phyloP scores from a whole-genome alignment of 2,113 vertebrate genomes.

The Crocuta crocuta region DNA sequence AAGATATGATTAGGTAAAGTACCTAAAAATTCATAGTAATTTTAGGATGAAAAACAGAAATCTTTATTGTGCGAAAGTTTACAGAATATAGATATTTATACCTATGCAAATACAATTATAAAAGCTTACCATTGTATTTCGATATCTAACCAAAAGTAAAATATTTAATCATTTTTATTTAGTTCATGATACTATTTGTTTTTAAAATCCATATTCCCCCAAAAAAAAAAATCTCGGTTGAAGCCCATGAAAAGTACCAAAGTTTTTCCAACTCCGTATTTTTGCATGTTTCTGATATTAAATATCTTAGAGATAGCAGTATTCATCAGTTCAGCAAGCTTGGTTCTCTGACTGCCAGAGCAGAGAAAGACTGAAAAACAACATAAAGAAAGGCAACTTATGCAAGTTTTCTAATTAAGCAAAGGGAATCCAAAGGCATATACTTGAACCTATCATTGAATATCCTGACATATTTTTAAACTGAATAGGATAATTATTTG shows the following conservation, averaged over 20 bases:
- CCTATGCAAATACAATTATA: not conserved
- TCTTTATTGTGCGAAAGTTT: not conserved
- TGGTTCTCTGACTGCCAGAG: conserved; percentile 58
- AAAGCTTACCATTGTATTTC: not conserved
- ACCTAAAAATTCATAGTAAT: not conserved
- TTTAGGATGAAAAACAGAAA: not conserved
- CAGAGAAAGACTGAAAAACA: conserved; percentile 57
- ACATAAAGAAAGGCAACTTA: conserved; percentile 63
- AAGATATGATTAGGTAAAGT: not conserved
- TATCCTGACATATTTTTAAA: conserved; percentile 65
- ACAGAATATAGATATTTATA: not conserved
- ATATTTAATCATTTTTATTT: conserved; percentile 36
- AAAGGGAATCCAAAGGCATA: conserved; percentile 77
- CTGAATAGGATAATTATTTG: conserved; percentile 71
- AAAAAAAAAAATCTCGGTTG: not conserved
- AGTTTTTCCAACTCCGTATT: conserved; percentile 50
- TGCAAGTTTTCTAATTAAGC: conserved; percentile 81
- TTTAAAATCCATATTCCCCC: conserved; percentile 20
- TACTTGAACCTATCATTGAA: conserved; percentile 55
- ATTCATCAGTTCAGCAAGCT: conserved; percentile 47
- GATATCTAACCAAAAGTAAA: not conserved
- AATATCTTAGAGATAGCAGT: not conserved
- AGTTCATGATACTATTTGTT: conserved; percentile 12
- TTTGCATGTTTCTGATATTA: conserved; percentile 49
- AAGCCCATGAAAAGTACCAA: not conserved